Evolutionary conservation across 2,113 vertebrate genomes (phyloP).

Genomic region (Semicossyphus pulcher): DNA sequence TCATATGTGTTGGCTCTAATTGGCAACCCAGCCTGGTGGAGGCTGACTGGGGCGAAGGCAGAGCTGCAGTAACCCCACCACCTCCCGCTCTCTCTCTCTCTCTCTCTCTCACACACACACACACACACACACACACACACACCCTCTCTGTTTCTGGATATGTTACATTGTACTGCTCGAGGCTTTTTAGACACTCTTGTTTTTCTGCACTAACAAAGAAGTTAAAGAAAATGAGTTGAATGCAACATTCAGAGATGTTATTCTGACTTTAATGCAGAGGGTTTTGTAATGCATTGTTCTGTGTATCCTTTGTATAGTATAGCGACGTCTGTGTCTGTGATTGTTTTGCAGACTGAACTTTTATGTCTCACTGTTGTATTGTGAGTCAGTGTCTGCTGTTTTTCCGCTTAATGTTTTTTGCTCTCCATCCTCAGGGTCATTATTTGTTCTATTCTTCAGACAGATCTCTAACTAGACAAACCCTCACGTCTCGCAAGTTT

Average conservation of each 20-base stretch:
- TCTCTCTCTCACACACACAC: slow-evolving; percentile 20
- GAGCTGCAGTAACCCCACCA: slow-evolving; percentile 54
- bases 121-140: slow-evolving; percentile 21
- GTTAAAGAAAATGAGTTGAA: slow-evolving; percentile 1
- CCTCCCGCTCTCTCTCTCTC: slow-evolving; percentile 31
- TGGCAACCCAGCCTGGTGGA: slow-evolving; percentile 77
- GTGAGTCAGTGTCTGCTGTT: slow-evolving; percentile 18
- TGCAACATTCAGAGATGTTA: not conserved
- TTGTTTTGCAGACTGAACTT: slow-evolving; percentile 15
- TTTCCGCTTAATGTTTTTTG: slow-evolving; percentile 12
- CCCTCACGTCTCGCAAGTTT: slow-evolving; percentile 18
- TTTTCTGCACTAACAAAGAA: slow-evolving; percentile 18
- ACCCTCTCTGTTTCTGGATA: slow-evolving; percentile 32
- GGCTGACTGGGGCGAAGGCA: slow-evolving; percentile 62
- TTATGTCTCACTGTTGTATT: slow-evolving; percentile 11
- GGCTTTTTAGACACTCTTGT: slow-evolving; percentile 15
- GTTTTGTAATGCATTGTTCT: not conserved
- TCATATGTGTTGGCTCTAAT: slow-evolving; percentile 84
- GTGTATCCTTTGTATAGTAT: not conserved
- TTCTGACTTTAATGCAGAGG: not conserved
- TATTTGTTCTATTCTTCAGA: slow-evolving; percentile 46
- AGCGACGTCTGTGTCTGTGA: not conserved
- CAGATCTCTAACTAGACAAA: slow-evolving; percentile 35
- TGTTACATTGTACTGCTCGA: slow-evolving; percentile 37
- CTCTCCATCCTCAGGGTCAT: slow-evolving; percentile 35